Conservation (phyloP, 2,797 vertebrate species). For the Acanthiza pusilla region DNA sequence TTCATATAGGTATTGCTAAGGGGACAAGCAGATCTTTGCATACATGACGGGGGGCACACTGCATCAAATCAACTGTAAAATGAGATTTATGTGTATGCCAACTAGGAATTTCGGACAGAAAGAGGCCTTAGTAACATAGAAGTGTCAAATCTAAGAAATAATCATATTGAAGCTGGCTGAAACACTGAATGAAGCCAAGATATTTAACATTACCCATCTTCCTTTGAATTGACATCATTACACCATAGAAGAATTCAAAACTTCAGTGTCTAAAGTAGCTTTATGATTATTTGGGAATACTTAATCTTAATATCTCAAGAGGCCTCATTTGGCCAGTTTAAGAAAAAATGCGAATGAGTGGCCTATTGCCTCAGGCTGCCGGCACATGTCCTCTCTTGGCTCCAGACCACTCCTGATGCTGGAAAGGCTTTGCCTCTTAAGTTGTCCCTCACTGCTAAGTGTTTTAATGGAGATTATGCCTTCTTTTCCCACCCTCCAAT, state of each 20-base stretch:
- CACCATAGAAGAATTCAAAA: neutral
- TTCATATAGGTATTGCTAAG: neutral
- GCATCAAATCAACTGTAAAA: neutral
- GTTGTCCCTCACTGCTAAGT: neutral
- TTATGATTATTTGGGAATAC: neutral
- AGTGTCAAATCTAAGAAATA: neutral
- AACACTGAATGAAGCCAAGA: neutral
- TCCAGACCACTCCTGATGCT: neutral
- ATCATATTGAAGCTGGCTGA: neutral
- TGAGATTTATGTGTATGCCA: neutral
- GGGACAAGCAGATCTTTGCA: neutral
- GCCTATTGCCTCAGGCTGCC: neutral
- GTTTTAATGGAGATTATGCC: neutral
- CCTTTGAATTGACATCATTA: neutral
- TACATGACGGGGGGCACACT: fast-evolving
- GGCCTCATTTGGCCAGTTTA: neutral
- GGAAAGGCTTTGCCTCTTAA: neutral
- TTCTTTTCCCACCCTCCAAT: neutral
- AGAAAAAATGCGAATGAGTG: neutral
- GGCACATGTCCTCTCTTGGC: neutral
- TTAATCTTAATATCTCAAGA: neutral
- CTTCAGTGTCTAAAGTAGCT: neutral
- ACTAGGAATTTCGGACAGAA: neutral
- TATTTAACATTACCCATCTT: neutral
- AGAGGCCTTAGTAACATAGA: neutral